phyloP scores from a whole-genome alignment of 2,113 vertebrate genomes.

The Myotis lucifugus region DNA sequence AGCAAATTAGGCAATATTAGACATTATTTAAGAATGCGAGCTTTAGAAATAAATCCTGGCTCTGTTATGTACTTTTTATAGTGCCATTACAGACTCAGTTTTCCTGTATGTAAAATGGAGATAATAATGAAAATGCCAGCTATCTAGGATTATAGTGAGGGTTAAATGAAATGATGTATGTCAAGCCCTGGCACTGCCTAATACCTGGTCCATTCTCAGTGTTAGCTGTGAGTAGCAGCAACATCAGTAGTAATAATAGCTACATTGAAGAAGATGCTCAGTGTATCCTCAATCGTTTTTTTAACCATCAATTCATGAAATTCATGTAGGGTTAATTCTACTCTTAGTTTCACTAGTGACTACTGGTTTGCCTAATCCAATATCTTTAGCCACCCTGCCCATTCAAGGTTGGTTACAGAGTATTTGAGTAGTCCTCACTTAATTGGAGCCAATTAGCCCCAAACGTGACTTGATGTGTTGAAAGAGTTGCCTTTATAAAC shows the following conservation, averaged over 20 bases:
- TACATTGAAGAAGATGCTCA: neutral
- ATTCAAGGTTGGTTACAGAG: neutral
- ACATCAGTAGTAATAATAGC: neutral
- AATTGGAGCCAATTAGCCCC: neutral
- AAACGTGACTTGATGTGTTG: neutral
- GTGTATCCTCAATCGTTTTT: neutral
- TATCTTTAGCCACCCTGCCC: neutral
- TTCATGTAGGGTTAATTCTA: neutral
- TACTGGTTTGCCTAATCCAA: neutral
- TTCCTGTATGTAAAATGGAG: neutral
- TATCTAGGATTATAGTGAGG: neutral
- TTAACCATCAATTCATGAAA: neutral
- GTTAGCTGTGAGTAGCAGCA: neutral
- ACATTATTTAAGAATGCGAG: neutral
- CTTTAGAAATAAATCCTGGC: neutral
- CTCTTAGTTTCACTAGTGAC: neutral
- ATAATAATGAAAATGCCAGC: neutral
- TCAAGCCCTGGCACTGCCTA: neutral
- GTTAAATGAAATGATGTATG: neutral
- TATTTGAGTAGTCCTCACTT: neutral
- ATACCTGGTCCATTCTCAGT: neutral
- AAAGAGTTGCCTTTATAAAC: neutral
- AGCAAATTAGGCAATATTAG: slow-evolving; percentile 7
- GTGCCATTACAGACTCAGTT: neutral
- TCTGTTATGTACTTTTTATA: neutral